Evolutionary conservation across 2,113 vertebrate genomes (phyloP), one percentile per base, ranked within the genome.

Genomic region (Lagopus leucura): DNA sequence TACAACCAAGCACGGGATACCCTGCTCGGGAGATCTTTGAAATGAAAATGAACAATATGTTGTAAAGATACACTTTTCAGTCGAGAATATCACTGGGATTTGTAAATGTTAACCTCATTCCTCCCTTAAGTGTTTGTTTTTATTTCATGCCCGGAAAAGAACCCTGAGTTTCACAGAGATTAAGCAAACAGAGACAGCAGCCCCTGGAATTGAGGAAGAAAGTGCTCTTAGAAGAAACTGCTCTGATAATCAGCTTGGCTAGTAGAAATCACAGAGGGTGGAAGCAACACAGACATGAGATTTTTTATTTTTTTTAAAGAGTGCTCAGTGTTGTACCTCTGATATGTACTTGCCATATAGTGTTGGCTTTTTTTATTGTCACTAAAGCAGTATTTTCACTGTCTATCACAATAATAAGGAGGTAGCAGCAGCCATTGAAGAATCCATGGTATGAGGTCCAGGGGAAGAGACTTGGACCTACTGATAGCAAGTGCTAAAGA

Each of bases 41-140:
- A 94, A 94, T 93, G 52, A 96, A 96, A 94, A 93, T 87, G 89
- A 96, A 89, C 72, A 92, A 81, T 85, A 83, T 54, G 75, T 81
- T 94, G 66, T 72, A 91, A 21, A 87, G 77, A 85, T 81, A 91
- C 16, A 86, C 89, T 89, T 89, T 91, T 85, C 81, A 92, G 58
- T 27, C 63, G 72, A 88, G 70, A 90, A n/a, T 89, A 93, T 79
- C 75, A 70, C 66, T 84, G 66, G 81, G 84, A 79, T 96, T 92
- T 96, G 60, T 83, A 89, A 86, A 94, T 87, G 52, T 79, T 93
- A 88, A 90, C 72, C 47, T 92, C 65, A 57, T 58, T 89, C 66
- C 88, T 92, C 85, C 77, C 80, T 91, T 74, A 81, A 65, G 70
- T 69, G 43, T 75, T 91, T 73, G 69, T 38, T 64, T 91, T 82